phyloP scores from a whole-genome alignment of 1,140 invertebrate species.

The Drosophila lacertosa region DNA sequence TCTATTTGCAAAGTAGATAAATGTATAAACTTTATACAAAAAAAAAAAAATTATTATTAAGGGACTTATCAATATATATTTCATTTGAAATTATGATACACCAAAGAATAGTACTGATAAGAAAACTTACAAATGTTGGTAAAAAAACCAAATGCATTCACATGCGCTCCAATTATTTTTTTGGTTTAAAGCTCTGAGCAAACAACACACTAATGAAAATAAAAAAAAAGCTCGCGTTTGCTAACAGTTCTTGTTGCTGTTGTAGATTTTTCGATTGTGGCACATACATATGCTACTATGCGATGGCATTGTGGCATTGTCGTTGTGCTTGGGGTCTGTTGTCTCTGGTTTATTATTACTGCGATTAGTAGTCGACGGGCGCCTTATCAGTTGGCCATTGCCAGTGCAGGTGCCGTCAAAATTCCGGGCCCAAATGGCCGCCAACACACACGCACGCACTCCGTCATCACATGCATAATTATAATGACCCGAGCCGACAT shows the following conservation, averaged over 20 bases:
- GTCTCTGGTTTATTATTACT: slow-evolving; percentile 42
- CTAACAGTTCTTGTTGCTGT: slow-evolving; percentile 3
- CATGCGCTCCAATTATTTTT: slow-evolving; percentile 4
- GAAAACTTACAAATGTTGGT: not conserved
- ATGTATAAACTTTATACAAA: too few species aligned
- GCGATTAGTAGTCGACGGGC: slow-evolving; percentile 17
- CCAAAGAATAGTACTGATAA: too few species aligned
- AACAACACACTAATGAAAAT: not conserved
- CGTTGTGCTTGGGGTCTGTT: slow-evolving; percentile 22
- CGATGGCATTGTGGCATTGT: slow-evolving; percentile 2
- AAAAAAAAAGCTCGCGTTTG: slow-evolving; percentile 9
- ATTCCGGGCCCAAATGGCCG: slow-evolving; percentile 3
- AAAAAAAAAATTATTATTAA: too few species aligned
- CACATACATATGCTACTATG: not conserved
- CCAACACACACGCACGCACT: slow-evolving; percentile 2
- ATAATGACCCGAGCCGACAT: slow-evolving; percentile 22
- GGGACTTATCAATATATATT: too few species aligned
- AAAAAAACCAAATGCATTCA: slow-evolving; percentile 10
- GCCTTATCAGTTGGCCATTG: slow-evolving; percentile 20
- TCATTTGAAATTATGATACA: not conserved
- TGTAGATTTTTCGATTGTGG: slow-evolving; percentile 18
- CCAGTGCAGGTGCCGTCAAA: slow-evolving; percentile 1
- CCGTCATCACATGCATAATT: slow-evolving; percentile 21
- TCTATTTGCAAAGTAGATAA: too few species aligned
- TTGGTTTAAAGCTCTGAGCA: slow-evolving; percentile 2